A percentile compares a stretch with the other conserved stretches of the same genome.
Conservation (phyloP, 1,140 invertebrate genomes). For the Tetraneura akinire region DNA sequence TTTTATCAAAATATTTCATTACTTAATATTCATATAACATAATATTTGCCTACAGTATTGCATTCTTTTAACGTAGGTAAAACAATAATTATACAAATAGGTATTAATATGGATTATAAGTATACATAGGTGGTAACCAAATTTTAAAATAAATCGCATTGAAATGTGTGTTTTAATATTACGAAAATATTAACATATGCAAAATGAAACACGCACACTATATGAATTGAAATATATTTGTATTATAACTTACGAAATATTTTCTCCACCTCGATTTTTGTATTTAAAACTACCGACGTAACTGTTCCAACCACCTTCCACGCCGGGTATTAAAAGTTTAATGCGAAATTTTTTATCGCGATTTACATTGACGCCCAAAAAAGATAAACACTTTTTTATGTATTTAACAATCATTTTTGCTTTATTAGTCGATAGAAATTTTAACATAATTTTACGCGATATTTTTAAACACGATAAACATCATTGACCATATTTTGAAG, state of each 20-base stretch:
- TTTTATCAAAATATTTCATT: constrained; percentile 15
- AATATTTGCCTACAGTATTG: too few relatives aligned
- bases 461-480: constrained; percentile 2
- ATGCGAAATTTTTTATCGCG: not conserved
- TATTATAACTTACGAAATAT: constrained; percentile 38
- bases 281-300: constrained; percentile 28
- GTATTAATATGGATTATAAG: too few relatives aligned
- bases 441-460: not conserved
- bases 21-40: not conserved
- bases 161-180: constrained; percentile 6
- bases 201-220: not conserved
- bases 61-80: constrained; percentile 17
- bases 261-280: not conserved
- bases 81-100: not conserved
- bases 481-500: not conserved
- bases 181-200: not conserved
- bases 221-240: too few relatives aligned
- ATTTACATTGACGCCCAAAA: not conserved
- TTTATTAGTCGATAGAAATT: not conserved
- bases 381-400: constrained; percentile 1
- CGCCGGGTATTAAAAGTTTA: not conserved
- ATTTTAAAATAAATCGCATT: too few relatives aligned
- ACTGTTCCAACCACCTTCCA: constrained; percentile 1
- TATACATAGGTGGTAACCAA: too few relatives aligned
- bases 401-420: not conserved